Evolutionary conservation across 1,140 invertebrate species (phyloP).

Genomic region (Habropoda laboriosa): DNA sequence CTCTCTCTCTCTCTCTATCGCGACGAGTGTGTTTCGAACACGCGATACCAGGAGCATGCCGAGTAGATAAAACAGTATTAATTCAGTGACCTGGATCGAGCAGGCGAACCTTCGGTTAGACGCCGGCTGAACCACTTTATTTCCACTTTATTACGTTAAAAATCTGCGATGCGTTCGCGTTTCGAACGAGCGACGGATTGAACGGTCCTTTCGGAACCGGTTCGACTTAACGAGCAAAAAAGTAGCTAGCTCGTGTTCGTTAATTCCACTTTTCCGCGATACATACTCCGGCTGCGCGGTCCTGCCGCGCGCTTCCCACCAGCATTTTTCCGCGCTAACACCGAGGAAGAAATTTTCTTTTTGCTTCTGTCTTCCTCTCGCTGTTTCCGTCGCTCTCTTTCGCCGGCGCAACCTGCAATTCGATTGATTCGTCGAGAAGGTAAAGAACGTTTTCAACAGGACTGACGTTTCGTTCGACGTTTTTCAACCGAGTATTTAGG

Average conservation of each 20-base stretch:
- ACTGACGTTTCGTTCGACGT: neutral
- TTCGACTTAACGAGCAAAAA: conserved; percentile 51
- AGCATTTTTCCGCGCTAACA: neutral
- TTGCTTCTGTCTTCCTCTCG: too few relatives aligned
- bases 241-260: conserved; percentile 18
- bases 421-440: neutral
- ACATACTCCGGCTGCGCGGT: neutral
- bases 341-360: neutral
- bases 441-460: too few relatives aligned
- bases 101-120: conserved; percentile 23
- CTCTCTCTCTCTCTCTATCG: too few relatives aligned
- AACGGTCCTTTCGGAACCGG: conserved; percentile 40
- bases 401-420: too few relatives aligned
- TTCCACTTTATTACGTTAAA: conserved; percentile 56
- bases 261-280: conserved; percentile 25
- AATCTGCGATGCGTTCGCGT: conserved; percentile 39
- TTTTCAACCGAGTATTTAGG: neutral
- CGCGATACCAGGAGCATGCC: conserved; percentile 13
- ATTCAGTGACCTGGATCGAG: conserved; percentile 53
- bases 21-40: neutral
- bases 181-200: conserved; percentile 31
- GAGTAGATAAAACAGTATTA: conserved; percentile 53
- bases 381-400: too few relatives aligned
- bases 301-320: neutral
- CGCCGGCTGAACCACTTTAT: conserved; percentile 52